A percentile compares a stretch with the other conserved stretches of the same genome.
These are phyloP conservation scores for Bombus impatiens DNA, from an alignment of 1,140 invertebrate genomes.

Conservation along the genomic window DNA sequence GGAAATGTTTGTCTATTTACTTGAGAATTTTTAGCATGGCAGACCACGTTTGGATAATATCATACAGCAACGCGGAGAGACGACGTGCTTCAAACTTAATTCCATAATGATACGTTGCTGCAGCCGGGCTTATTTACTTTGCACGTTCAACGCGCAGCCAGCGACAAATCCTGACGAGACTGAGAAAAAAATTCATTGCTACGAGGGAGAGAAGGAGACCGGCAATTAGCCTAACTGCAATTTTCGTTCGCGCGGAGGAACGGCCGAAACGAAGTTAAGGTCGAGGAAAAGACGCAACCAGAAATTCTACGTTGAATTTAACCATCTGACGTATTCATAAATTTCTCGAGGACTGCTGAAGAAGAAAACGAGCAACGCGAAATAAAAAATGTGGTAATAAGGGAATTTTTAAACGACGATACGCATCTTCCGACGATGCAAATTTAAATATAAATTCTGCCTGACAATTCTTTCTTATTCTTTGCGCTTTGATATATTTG, in stretches of 20 bases:
- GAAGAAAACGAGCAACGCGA: no score
- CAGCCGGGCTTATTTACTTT: slow-evolving; percentile 28
- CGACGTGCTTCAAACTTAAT: slow-evolving; percentile 14
- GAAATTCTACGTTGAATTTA: slow-evolving; percentile 18
- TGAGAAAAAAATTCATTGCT: slow-evolving; percentile 5
- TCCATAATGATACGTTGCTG: slow-evolving; percentile 30
- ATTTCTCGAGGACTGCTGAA: not conserved
- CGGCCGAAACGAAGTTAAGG: not conserved
- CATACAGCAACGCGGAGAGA: not conserved
- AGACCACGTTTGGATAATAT: not conserved
- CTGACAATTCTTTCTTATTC: no score
- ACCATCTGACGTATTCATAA: slow-evolving; percentile 19
- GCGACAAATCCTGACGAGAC: slow-evolving; percentile 27
- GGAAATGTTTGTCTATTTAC: not conserved
- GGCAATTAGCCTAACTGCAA: slow-evolving; percentile 41
- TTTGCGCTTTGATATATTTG: no score
- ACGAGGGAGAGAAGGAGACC: not conserved
- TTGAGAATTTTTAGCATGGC: not conserved
- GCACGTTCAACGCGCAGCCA: not conserved
- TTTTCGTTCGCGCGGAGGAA: not conserved
- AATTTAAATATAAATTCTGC: not conserved
- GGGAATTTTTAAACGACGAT: not conserved
- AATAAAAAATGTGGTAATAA: not conserved
- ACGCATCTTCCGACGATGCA: not conserved
- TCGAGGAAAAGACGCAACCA: not conserved